Conservation (phyloP, 1,140 invertebrate species). For the Dinothrombium tinctorium region DNA sequence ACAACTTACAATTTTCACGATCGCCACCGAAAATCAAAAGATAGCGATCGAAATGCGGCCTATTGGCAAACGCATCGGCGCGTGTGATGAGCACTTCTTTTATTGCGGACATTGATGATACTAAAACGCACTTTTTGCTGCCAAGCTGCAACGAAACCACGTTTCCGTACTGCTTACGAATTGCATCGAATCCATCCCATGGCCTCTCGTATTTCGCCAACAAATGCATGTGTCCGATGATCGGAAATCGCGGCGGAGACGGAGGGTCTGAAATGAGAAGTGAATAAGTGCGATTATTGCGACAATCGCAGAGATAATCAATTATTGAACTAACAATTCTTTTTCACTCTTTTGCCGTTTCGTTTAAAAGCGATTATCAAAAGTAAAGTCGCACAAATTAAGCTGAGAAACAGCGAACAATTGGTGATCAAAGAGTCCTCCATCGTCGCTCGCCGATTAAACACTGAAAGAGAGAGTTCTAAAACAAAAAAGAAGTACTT, state of each 20-base stretch:
- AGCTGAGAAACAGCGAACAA: no score
- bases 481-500: no score
- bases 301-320: no score
- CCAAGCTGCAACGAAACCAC: conserved; percentile 47
- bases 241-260: conserved; percentile 5
- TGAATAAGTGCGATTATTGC: no score
- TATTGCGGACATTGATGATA: conserved; percentile 44
- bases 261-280: conserved; percentile 24
- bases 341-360: no score
- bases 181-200: conserved; percentile 40
- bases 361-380: no score
- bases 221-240: conserved; percentile 11
- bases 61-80: conserved; percentile 47
- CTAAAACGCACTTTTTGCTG: conserved; percentile 39
- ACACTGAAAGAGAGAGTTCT: no score
- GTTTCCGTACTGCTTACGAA: conserved; percentile 43
- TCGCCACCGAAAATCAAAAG: conserved; percentile 35
- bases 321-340: no score
- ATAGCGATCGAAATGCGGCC: conserved; percentile 50
- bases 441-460: no score
- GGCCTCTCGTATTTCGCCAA: conserved; percentile 25
- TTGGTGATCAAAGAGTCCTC: no score
- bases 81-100: conserved; percentile 53
- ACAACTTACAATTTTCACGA: conserved; percentile 41
- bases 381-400: no score